Conservation (phyloP, 2,797 vertebrate genomes). For the Yasuhikotakia modesta region DNA sequence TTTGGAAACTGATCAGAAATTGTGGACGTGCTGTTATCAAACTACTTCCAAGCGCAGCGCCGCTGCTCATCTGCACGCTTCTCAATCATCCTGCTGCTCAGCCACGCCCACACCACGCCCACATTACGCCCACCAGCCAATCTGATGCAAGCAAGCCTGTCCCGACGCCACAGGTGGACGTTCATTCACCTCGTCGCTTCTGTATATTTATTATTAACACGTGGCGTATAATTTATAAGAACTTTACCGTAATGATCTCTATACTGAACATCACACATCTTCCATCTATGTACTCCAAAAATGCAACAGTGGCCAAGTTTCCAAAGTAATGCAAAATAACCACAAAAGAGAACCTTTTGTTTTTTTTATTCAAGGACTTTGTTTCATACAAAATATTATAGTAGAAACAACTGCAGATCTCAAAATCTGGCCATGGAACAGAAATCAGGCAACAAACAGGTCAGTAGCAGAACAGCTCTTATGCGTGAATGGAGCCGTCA, state of each 20-base stretch:
- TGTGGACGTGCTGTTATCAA: conserved; percentile 11
- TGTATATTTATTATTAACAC: neutral
- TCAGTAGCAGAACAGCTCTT: conserved; percentile 80
- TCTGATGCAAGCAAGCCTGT: conserved; percentile 15
- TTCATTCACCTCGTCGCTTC: conserved; percentile 7
- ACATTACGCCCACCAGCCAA: conserved; percentile 44
- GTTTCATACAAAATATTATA: conserved; percentile 97
- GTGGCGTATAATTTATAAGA: no score
- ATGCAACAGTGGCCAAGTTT: no score
- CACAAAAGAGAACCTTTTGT: conserved; percentile 48
- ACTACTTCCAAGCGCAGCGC: conserved; percentile 22
- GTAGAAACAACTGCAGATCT: conserved; percentile 95
- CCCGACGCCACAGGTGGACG: conserved; percentile 25
- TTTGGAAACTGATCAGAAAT: neutral
- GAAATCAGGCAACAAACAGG: conserved; percentile 88
- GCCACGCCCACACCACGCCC: conserved; percentile 55
- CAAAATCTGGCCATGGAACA: conserved; percentile 89
- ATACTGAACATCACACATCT: no score
- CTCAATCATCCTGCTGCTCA: conserved; percentile 28
- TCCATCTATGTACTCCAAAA: no score
- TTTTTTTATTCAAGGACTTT: conserved; percentile 97
- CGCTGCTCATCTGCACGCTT: conserved; percentile 44
- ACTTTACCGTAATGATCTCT: no score
- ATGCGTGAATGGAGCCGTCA: conserved; percentile 76
- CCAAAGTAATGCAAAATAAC: no score